A percentile compares a stretch with the other conserved stretches of the same genome.
phyloP scores from a whole-genome alignment of 2,888 invertebrate species.

The Heliconius cydno region DNA sequence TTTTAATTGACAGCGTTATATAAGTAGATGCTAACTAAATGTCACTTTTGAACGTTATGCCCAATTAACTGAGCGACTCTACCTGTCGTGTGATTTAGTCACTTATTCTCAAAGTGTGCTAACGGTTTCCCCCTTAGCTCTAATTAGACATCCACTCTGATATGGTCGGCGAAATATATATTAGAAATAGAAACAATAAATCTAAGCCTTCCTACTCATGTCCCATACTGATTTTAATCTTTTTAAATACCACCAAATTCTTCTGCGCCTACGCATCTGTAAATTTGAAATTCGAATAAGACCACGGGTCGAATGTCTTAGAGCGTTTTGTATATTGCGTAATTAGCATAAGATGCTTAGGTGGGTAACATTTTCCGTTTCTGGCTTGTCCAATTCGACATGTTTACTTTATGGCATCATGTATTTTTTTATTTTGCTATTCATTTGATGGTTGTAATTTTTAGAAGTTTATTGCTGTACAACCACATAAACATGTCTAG shows the following conservation, averaged over 20 bases:
- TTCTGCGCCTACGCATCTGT: constrained; percentile 72
- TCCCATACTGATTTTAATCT: constrained; percentile 74
- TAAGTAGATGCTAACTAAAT: constrained; percentile 48
- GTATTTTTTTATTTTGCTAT: constrained; percentile 61
- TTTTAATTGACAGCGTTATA: constrained; percentile 60
- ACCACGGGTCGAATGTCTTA: constrained; percentile 54
- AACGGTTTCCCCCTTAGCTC: constrained; percentile 61
- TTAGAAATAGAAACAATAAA: constrained; percentile 69
- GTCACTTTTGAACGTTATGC: constrained; percentile 59
- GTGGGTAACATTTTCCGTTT: constrained; percentile 68
- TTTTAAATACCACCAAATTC: constrained; percentile 71
- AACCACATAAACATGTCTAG: constrained; percentile 68
- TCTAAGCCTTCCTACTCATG: constrained; percentile 74
- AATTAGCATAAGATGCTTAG: constrained; percentile 73
- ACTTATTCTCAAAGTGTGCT: constrained; percentile 54
- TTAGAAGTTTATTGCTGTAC: constrained; percentile 66
- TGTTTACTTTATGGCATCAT: constrained; percentile 68
- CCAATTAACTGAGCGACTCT: constrained; percentile 65
- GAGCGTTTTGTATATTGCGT: constrained; percentile 52
- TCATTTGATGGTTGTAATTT: constrained; percentile 62
- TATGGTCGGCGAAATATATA: constrained; percentile 66
- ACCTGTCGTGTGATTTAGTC: constrained; percentile 66
- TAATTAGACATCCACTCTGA: constrained; percentile 71
- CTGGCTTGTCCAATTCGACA: constrained; percentile 68
- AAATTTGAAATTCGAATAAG: constrained; percentile 67